These are phyloP conservation scores for Fukomys damarensis DNA, from an alignment of 2,113 vertebrate genomes.

Conservation along the genomic window DNA sequence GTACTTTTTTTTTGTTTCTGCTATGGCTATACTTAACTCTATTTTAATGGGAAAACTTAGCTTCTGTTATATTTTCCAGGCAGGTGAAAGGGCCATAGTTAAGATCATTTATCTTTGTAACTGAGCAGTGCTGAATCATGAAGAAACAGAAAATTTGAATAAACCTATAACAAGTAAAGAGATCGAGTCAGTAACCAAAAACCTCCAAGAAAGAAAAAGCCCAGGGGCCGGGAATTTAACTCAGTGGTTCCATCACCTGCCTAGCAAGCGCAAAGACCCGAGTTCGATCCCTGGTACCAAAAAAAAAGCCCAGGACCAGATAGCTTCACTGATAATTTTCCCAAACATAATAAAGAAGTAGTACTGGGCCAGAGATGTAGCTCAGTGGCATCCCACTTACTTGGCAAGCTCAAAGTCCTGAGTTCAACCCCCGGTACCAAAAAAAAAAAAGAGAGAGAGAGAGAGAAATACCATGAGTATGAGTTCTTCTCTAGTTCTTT, in stretches of 20 bases:
- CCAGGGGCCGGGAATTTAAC: too few relatives aligned
- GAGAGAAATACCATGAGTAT: neutral
- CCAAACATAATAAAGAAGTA: neutral
- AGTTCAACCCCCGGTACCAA: neutral
- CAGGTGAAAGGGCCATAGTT: neutral
- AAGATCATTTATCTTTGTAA: constrained; percentile 33
- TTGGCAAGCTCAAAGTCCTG: too few relatives aligned
- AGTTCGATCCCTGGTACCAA: too few relatives aligned
- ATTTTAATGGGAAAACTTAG: constrained; percentile 16
- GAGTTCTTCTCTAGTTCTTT: neutral
- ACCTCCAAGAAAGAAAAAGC: neutral
- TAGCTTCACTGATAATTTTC: neutral
- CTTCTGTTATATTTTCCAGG: neutral
- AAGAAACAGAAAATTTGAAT: constrained; percentile 23
- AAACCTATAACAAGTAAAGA: neutral
- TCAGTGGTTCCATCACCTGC: too few relatives aligned
- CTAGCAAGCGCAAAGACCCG: too few relatives aligned
- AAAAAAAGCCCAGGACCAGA: neutral
- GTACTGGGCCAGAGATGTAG: too few relatives aligned
- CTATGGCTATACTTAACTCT: neutral
- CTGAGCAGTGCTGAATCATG: neutral
- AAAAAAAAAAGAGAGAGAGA: neutral
- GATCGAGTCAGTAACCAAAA: neutral
- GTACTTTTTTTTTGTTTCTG: neutral
- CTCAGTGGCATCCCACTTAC: too few relatives aligned